These are phyloP conservation scores for Calameuta idolon DNA, from an alignment of 2,888 invertebrate genomes.

Conservation along the genomic window DNA sequence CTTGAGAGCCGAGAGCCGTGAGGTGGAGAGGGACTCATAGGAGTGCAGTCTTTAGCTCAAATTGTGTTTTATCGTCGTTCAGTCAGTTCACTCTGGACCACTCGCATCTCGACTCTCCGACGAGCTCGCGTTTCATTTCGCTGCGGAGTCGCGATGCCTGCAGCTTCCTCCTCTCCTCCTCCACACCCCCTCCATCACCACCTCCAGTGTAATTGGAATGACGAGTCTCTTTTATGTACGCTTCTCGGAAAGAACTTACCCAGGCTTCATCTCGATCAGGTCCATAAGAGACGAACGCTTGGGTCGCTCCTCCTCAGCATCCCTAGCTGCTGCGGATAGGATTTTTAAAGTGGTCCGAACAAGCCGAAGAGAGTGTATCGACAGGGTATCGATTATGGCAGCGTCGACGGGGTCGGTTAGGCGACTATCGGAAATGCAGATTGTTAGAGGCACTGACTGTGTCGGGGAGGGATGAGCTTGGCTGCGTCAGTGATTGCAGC, in stretches of 20 bases:
- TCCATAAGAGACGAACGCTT: background rate
- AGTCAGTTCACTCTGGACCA: conserved; percentile 8
- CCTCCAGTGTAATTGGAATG: conserved; percentile 33
- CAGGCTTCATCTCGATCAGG: background rate
- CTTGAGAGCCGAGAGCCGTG: conserved; percentile 41
- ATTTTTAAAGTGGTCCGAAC: background rate
- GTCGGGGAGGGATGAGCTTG: background rate
- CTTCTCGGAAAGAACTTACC: conserved; percentile 33
- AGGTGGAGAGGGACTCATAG: conserved; percentile 43
- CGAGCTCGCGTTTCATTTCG: conserved; percentile 28
- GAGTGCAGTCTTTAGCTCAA: conserved; percentile 64
- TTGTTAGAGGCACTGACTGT: background rate
- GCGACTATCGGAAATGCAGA: background rate
- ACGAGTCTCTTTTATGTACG: conserved; percentile 26
- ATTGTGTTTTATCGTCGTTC: conserved; percentile 64
- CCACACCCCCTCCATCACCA: too few relatives aligned
- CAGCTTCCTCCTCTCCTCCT: background rate
- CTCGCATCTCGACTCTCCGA: conserved; percentile 46
- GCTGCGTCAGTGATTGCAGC: background rate
- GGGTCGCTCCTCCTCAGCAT: background rate
- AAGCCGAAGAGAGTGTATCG: background rate
- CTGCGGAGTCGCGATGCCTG: background rate
- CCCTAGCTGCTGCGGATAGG: background rate
- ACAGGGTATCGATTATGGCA: background rate
- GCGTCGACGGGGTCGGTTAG: background rate